Conservation (phyloP, 2,888 invertebrate genomes). For the Branchipolynoe longqiensis region DNA sequence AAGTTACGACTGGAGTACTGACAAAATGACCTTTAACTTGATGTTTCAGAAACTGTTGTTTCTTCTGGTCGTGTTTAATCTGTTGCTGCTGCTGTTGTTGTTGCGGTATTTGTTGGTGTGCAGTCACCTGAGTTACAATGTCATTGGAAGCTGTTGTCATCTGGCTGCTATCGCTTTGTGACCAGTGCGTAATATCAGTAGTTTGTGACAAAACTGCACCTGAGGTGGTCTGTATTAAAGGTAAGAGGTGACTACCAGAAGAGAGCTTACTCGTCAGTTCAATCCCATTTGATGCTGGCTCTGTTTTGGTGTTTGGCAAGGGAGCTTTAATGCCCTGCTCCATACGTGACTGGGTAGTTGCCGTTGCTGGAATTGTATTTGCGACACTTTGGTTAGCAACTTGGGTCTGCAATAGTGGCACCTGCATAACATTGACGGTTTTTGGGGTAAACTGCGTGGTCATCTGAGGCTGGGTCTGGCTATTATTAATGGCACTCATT, state of each 20-base stretch:
- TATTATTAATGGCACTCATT: conserved; percentile 11
- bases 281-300: background rate
- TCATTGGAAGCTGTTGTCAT: background rate
- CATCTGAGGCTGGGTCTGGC: background rate
- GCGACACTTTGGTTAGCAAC: background rate
- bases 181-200: background rate
- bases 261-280: background rate
- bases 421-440: conserved; percentile 34
- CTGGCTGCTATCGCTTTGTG: background rate
- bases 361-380: background rate
- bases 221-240: background rate
- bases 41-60: too few species aligned
- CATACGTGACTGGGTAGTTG: background rate
- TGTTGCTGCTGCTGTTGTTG: background rate
- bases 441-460: conserved; percentile 20
- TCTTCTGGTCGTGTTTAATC: background rate
- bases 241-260: conserved; percentile 21
- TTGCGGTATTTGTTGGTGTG: background rate
- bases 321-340: background rate
- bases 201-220: background rate
- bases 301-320: background rate
- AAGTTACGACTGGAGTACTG: background rate
- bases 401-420: conserved; percentile 49
- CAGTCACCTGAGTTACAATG: background rate
- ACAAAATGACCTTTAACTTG: background rate